Percentiles rank a stretch among this genome's conserved stretches.
phyloP scores from a whole-genome alignment of 2,888 invertebrate species.

The Calliphora vomitoria region DNA sequence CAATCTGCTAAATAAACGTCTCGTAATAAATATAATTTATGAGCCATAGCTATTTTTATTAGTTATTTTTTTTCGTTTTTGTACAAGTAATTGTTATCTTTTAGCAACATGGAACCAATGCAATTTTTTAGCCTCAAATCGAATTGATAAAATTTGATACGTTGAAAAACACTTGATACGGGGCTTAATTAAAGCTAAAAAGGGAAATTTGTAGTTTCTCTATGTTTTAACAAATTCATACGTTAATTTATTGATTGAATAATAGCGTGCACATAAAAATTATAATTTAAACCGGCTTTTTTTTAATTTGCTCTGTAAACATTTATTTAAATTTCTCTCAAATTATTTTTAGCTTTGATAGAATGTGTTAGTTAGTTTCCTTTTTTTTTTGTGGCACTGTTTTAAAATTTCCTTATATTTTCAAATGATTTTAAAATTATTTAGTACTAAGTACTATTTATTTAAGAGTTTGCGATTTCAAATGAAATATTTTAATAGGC shows the following conservation, averaged over 20 bases:
- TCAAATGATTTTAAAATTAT: neutral
- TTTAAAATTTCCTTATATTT: neutral
- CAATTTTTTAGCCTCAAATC: neutral
- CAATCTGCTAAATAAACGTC: neutral
- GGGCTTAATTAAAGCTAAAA: conserved; percentile 20
- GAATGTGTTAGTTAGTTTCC: too few species aligned
- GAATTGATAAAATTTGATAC: conserved; percentile 26
- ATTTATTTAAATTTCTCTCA: neutral
- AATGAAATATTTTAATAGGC: neutral
- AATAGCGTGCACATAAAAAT: neutral
- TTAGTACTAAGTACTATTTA: neutral
- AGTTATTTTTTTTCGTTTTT: neutral
- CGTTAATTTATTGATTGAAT: neutral
- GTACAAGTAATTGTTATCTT: neutral
- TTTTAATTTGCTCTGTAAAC: neutral
- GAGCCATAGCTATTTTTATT: neutral
- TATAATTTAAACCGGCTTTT: neutral
- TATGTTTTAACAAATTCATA: neutral
- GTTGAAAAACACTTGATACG: neutral
- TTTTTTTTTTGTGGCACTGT: neutral
- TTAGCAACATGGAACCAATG: conserved; percentile 5
- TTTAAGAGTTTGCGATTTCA: neutral
- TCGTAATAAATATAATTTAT: neutral
- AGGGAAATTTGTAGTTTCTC: conserved; percentile 3
- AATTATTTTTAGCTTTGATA: neutral